Evolutionary conservation across 2,113 vertebrate species (phyloP), one percentile per base, ranked within the genome.

Genomic region (Poicephalus gulielmi): DNA sequence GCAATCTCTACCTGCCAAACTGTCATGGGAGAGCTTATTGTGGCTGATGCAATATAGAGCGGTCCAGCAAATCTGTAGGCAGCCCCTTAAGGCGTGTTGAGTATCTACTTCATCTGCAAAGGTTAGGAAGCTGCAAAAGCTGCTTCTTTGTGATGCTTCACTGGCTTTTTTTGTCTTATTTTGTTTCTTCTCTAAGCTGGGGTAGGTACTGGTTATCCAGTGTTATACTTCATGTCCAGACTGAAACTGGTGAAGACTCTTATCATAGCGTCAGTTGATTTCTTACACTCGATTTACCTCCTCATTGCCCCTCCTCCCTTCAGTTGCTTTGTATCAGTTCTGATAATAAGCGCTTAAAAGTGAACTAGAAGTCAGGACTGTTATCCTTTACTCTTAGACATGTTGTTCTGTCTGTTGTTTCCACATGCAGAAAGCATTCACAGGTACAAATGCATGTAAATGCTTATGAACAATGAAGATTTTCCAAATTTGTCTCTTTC

Each of bases 221-320:
- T 67, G 9, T 6, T 50, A 17, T 11, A 18, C 23, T 81, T 68
- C 16, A 6, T 28, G n/a, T 74, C 30, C 24, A 25, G 23, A 35
- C 0, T 28, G 49, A 88, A 17, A 11, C 55, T 23, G 47, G 44
- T 71, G 50, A 66, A 31, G 41, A 35, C 13, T 35, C 7, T 68
- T 63, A 41, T 22, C 1, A 8, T 4, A 22, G 44, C 46, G 6
- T 46, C 16, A 59, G 80, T 50, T 64, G 31, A 69, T 43, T 81
- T 50, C 3, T 44, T 78, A 6, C 39, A 83, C 20, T 7, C 12
- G 52, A 47, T 27, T 83, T 18, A 20, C 7, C n/a, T 67, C 28
- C 4, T 52, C 17, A 5, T 25, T 22, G 2, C 71, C 7, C 16
- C 3, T 57, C 10, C 5, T 3, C 2, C 11, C 13, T 74, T 14